Percentiles rank a stretch among this genome's conserved stretches.
These are phyloP conservation scores for Chionodraco myersi DNA, from an alignment of 2,113 vertebrate genomes.

Conservation along the genomic window DNA sequence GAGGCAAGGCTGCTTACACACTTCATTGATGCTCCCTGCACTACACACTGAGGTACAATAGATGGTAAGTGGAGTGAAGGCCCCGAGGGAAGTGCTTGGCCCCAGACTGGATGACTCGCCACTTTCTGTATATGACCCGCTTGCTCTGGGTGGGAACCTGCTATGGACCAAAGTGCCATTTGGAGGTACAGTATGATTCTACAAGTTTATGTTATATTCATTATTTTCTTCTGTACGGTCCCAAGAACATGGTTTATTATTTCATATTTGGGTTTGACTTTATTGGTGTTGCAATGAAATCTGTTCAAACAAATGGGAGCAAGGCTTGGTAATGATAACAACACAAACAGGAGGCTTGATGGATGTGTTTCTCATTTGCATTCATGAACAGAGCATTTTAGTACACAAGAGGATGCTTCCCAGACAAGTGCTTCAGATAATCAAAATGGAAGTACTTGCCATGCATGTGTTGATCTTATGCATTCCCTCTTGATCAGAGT, in stretches of 20 bases:
- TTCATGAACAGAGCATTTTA: conserved; percentile 3
- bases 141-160: conserved; percentile 41
- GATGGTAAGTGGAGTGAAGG: conserved; percentile 13
- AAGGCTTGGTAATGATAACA: conserved; percentile 47
- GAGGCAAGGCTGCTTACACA: conserved; percentile 18
- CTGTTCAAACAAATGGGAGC: conserved; percentile 34
- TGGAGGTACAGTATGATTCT: conserved; percentile 38
- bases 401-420: neutral
- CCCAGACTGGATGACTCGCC: conserved; percentile 19
- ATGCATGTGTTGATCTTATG: neutral
- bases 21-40: conserved; percentile 11
- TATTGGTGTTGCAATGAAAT: neutral
- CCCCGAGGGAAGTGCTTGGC: conserved; percentile 9
- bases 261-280: neutral
- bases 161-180: conserved; percentile 71
- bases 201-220: conserved; percentile 10
- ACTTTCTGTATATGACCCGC: conserved; percentile 20
- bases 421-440: neutral
- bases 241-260: neutral
- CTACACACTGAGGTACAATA: conserved; percentile 33
- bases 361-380: neutral
- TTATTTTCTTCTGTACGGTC: conserved; percentile 26
- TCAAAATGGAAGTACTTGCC: neutral
- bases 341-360: neutral
- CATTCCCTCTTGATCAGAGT: neutral